Evolutionary conservation across 2,797 vertebrate species (phyloP), one percentile per base, ranked within the genome.

Genomic region (Notamacropus eugenii): DNA sequence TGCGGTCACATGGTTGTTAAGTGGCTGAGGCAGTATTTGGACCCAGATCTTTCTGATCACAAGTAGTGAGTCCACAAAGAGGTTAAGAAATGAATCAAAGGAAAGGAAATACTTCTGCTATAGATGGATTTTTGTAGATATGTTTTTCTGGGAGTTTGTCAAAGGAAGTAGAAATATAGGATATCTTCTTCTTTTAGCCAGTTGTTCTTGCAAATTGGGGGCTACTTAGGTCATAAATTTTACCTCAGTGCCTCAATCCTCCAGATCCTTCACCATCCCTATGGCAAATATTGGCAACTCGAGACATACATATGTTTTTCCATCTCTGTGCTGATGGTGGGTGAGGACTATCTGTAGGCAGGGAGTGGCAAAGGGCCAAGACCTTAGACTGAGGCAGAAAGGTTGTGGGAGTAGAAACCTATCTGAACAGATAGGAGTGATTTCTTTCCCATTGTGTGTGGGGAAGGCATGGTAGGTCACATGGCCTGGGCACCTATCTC

Each of bases 81-180:
- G 27, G 62, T 52, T 2, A 31, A 57, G 50, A 52, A 50, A 10
- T 54, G 54, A 92, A n/a, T 5, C 1, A 1, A 93, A 90, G 50
- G 11, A 57, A 40, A 46, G 11, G 9, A n/a, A 11, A 19, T 95
- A 40, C 54, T 3, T 27, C 5, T n/a, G n/a, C 90, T 94, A 40
- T 54, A 19, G 55, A 28, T 34, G 93, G 52, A 3, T n/a, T 54
- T 95, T 96, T 87, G 92, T 94, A 57, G 29, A 55, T n/a, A 55
- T 59, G 28, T 92, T 96, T 93, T 55, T 54, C 0, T 46, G 16
- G 14, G 24, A 92, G 46, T 95, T 54, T 93, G 34, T 52, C 46
- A 95, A 93, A 34, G 91, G 87, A 50, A 92, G n/a, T 54, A 93
- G 34, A 54, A 54, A 91, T 62, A 3, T 40, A 62, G 46, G 40